phyloP scores from a whole-genome alignment of 2,113 vertebrate species.

The Rhinogobius similis region DNA sequence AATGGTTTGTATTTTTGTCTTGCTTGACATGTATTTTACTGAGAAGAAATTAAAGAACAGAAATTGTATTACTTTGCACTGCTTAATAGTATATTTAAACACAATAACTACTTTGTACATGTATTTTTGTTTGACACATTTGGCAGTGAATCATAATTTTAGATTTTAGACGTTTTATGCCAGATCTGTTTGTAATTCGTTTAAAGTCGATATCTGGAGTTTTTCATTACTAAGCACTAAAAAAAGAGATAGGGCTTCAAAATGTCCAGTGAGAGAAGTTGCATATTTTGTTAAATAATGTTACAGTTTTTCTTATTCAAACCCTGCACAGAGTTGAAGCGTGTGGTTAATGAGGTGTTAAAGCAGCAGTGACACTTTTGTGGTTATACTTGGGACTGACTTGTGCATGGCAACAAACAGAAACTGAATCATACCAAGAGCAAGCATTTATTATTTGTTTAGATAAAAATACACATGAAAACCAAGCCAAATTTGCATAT shows the following conservation, averaged over 20 bases:
- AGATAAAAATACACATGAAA: neutral
- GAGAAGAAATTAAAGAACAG: constrained; percentile 29
- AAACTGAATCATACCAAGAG: neutral
- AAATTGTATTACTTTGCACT: neutral
- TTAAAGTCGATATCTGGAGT: no score
- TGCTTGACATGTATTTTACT: neutral
- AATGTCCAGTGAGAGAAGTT: no score
- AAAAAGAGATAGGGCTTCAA: no score
- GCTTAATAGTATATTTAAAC: no score
- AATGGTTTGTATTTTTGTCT: neutral
- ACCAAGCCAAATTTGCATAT: neutral
- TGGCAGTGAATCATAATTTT: no score
- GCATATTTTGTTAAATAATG: neutral
- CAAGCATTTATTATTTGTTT: neutral
- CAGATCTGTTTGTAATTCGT: no score
- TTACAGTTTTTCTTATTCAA: no score
- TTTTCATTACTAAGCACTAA: no score
- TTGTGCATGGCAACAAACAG: neutral
- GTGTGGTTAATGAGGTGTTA: neutral
- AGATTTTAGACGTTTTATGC: no score
- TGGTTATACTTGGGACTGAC: neutral
- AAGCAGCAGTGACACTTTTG: neutral
- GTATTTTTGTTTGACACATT: neutral
- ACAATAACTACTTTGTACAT: neutral
- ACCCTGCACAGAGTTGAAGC: neutral